phyloP scores from a whole-genome alignment of 2,113 vertebrate species.

The Lipophrys pholis region DNA sequence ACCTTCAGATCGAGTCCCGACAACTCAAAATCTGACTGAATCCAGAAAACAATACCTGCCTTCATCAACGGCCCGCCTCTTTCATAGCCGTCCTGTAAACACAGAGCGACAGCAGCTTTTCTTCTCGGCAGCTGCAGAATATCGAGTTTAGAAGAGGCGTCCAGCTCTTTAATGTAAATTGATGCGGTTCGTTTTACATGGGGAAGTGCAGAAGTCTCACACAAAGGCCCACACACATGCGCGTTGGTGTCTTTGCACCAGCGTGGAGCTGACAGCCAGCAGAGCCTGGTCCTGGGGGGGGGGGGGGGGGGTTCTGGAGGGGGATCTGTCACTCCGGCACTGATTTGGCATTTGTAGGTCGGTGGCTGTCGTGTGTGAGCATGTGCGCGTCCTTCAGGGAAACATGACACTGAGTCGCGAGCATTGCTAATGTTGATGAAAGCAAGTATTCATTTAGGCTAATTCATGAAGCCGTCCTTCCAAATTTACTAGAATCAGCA shows the following conservation, averaged over 20 bases:
- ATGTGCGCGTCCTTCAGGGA: slow-evolving; percentile 13
- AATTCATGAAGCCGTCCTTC: neutral
- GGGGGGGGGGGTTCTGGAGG: too few species aligned
- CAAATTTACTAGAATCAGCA: neutral
- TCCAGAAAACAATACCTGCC: too few species aligned
- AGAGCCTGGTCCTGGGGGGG: too few species aligned
- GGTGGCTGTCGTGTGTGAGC: neutral
- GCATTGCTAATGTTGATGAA: neutral
- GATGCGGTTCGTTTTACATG: slow-evolving; percentile 38
- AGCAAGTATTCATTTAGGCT: neutral
- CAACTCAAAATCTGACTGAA: too few species aligned
- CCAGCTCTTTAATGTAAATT: slow-evolving; percentile 39
- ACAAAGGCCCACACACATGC: neutral
- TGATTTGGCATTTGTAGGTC: slow-evolving; percentile 13
- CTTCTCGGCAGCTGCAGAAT: slow-evolving; percentile 48
- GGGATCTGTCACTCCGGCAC: slow-evolving; percentile 3
- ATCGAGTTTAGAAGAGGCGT: slow-evolving; percentile 14
- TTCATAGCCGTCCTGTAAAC: neutral
- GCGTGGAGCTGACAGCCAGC: too few species aligned
- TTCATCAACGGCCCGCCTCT: too few species aligned
- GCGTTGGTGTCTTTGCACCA: too few species aligned
- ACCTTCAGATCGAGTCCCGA: too few species aligned
- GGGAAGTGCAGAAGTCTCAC: slow-evolving; percentile 30
- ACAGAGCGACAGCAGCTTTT: slow-evolving; percentile 19
- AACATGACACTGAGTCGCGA: neutral